Evolutionary conservation across 1,140 invertebrate genomes (phyloP).

Genomic region (Agrypnia vestita): DNA sequence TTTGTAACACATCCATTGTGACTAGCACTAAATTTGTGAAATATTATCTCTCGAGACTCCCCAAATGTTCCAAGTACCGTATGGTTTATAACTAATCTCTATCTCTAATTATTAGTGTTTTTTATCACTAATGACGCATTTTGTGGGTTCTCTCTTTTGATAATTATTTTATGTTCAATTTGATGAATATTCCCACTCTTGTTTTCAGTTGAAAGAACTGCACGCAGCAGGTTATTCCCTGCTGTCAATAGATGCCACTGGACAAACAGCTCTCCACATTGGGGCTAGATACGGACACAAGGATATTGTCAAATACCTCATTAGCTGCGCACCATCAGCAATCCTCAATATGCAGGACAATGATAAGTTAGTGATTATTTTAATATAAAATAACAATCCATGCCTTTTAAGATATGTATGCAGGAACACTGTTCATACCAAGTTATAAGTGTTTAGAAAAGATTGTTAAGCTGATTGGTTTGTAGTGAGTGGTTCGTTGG

Average conservation of each 20-base stretch:
- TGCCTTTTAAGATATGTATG: no score
- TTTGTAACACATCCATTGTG: no score
- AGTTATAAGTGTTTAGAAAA: no score
- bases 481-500: no score
- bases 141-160: background rate
- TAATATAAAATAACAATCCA: no score
- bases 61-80: no score
- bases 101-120: background rate
- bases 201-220: conserved; percentile 83
- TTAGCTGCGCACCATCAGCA: conserved; percentile 86
- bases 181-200: background rate
- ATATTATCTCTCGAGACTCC: no score
- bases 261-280: conserved; percentile 92
- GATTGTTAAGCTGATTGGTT: no score
- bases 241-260: conserved; percentile 87
- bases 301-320: conserved; percentile 91
- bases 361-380: conserved; percentile 79
- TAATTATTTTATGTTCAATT: background rate
- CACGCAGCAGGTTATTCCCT: conserved; percentile 89
- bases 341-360: conserved; percentile 91
- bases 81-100: background rate
- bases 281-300: conserved; percentile 90
- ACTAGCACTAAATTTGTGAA: no score
- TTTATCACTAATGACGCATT: background rate
- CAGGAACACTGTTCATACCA: no score